Conservation (phyloP, 2,888 invertebrate species). For the Exephanes ischioxanthus region DNA sequence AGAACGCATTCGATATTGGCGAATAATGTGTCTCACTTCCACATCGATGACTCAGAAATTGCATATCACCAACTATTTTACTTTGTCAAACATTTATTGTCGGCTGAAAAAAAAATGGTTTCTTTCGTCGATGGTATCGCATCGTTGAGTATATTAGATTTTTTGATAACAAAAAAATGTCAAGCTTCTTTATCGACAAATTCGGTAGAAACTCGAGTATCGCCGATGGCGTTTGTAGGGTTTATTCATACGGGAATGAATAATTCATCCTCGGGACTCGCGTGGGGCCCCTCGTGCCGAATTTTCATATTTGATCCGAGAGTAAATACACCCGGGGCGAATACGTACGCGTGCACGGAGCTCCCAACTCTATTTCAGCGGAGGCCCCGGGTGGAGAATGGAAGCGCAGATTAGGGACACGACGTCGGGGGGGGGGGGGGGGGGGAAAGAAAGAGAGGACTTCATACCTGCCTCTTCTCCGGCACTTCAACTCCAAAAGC, state of each 20-base stretch:
- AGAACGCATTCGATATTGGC: no score
- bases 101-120: no score
- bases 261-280: background rate
- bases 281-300: background rate
- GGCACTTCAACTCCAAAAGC: conserved; percentile 29
- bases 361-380: background rate
- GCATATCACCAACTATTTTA: no score
- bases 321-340: background rate
- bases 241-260: background rate
- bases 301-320: conserved; percentile 4
- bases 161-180: no score
- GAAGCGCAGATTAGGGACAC: conserved; percentile 12
- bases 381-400: background rate
- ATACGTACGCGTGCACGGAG: background rate
- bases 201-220: no score
- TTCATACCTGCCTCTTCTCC: conserved; percentile 14
- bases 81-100: no score
- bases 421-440: background rate
- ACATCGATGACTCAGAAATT: no score
- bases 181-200: no score
- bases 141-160: no score
- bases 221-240: background rate
- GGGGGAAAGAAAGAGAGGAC: conserved; percentile 17
- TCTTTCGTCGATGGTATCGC: no score
- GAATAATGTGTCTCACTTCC: no score